Evolutionary conservation across 2,113 vertebrate genomes (phyloP).

Genomic region (Sus scrofa): DNA sequence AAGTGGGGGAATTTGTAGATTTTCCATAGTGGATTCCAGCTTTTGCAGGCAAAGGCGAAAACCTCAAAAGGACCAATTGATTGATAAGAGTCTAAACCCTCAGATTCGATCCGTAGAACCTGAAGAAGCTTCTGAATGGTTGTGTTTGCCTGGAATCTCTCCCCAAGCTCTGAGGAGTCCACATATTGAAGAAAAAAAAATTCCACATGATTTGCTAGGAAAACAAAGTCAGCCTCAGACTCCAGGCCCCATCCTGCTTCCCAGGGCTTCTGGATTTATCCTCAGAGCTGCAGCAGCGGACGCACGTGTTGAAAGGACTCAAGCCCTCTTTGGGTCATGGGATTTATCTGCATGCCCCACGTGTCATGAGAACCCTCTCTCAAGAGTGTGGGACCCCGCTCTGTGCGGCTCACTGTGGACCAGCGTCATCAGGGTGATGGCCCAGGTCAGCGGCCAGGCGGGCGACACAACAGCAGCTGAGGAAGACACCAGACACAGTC

Average conservation of each 20-base stretch:
- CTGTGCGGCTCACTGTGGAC: fast-evolving
- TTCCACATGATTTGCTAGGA: neutral
- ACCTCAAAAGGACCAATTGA: too few relatives aligned
- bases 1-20: neutral
- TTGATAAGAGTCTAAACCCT: neutral
- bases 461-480: neutral
- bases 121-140: neutral
- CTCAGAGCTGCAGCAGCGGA: neutral
- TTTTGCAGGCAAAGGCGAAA: neutral
- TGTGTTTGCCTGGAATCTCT: neutral
- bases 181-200: neutral
- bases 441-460: neutral
- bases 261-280: neutral
- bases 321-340: neutral
- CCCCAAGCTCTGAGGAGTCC: neutral
- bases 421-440: too few relatives aligned
- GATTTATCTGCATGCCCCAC: neutral
- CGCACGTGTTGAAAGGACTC: neutral
- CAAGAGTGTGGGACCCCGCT: neutral
- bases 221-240: neutral
- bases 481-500: neutral
- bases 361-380: neutral
- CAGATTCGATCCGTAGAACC: neutral
- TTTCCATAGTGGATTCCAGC: neutral
- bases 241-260: neutral